Percentiles rank a stretch among this genome's conserved stretches.
These are phyloP conservation scores for Lepilemur ruficaudatus DNA, from an alignment of 2,797 vertebrate genomes.

Conservation along the genomic window DNA sequence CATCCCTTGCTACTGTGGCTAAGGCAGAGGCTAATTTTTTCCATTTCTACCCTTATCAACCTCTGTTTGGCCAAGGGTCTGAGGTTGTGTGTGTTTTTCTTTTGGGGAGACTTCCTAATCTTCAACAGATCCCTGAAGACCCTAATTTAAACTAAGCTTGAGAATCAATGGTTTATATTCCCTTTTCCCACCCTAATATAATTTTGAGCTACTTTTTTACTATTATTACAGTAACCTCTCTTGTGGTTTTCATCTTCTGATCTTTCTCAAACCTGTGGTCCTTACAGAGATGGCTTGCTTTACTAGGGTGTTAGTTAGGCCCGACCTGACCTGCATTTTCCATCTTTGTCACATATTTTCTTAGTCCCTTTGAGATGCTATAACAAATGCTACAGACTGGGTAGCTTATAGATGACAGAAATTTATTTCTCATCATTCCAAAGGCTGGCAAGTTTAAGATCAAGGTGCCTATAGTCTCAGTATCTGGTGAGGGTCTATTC, in stretches of 20 bases:
- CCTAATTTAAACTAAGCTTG: not conserved
- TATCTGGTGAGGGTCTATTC: not conserved
- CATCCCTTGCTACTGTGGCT: not conserved
- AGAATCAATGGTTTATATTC: not conserved
- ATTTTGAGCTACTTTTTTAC: not conserved
- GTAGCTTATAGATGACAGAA: not conserved
- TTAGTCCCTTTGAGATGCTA: not conserved
- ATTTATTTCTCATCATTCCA: not conserved
- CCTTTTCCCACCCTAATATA: not conserved
- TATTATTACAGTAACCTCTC: not conserved
- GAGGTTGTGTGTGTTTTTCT: not conserved
- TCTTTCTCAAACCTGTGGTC: not conserved
- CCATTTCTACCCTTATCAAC: not conserved
- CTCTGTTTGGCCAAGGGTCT: not conserved
- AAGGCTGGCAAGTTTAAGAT: not conserved
- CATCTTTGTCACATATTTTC: not conserved
- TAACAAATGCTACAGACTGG: not conserved
- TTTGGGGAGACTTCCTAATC: not conserved
- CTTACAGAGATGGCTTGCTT: not conserved
- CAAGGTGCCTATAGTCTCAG: not conserved
- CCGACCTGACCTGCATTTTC: not conserved
- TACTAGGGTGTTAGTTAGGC: not conserved
- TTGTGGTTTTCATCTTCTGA: not conserved
- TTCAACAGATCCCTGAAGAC: not conserved
- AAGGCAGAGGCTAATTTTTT: not conserved